Base-by-base conservation (phyloP, 2,888 invertebrate genomes). In the Noctuana brunneofusca region DNA sequence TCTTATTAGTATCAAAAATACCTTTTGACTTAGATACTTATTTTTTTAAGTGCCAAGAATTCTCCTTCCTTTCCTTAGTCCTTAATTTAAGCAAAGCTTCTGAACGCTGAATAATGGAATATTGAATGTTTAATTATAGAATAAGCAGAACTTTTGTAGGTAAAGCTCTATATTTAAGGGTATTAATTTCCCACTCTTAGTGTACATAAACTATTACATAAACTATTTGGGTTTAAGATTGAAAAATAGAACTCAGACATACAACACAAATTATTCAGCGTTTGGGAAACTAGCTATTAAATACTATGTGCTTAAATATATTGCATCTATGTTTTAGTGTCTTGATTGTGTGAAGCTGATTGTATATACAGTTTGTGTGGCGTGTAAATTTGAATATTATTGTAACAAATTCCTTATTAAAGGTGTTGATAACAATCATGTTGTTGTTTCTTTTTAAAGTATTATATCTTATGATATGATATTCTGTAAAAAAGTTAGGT, bases 331-430 rank as follows among this genome's bases (percentile, higher is more conserved):
- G 49, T 49, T 27, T 48, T 49, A 35, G 35, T 57, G 57, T 57
- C 18, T 58, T 55, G 59, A 38, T 53, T 35, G 58, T 64, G 52
- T 60, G 58, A 63, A 43, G 59, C 64, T 68, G 59, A 53, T 35
- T 68, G 68, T 70, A 70, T 43, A 68, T 67, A 68, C 30, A 49
- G 58, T 63, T 66, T 49, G 62, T 62, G 50, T 52, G 43, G 57
- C 57, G 32, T 57, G 46, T 43, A 46, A 52, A 63, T 49, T 62
- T 56, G 55, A 57, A 65, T 54, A 53, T 58, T 35, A 57, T 35
- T 57, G 46, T 57, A 63, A 41, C 27, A 30, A 8, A 56, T 50
- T 56, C 55, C 56, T 52, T 63, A 63, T 56, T 50, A 56, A 56
- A 63, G 32, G 30, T 50, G 30, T 35, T 53, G 3, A 43, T 24